Percentiles rank a stretch among this genome's conserved stretches.
Evolutionary conservation across 2,113 vertebrate genomes (phyloP).

Genomic region (Ciconia maguari): DNA sequence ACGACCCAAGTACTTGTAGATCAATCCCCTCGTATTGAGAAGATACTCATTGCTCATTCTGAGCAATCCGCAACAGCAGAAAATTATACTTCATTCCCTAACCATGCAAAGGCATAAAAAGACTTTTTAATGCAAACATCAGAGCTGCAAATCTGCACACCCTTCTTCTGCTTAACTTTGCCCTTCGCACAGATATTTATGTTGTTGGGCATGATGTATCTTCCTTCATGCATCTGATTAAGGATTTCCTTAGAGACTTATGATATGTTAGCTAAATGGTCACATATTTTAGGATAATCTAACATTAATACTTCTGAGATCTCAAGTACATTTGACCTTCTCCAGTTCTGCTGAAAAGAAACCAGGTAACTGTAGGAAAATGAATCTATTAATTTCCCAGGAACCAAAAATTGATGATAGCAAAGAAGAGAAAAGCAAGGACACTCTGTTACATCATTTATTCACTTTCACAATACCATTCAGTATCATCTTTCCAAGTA

Average conservation of each 20-base stretch:
- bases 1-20: not conserved
- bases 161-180: not conserved
- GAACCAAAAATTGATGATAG: slow-evolving; percentile 39
- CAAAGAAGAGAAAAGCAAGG: slow-evolving; percentile 35
- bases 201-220: not conserved
- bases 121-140: not conserved
- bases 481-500: slow-evolving; percentile 8
- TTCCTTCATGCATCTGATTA: slow-evolving; percentile 6
- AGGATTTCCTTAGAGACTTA: slow-evolving; percentile 1
- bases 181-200: not conserved
- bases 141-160: not conserved
- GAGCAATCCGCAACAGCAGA: not conserved
- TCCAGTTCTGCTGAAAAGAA: slow-evolving; percentile 30
- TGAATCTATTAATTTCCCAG: slow-evolving; percentile 4
- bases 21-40: not conserved
- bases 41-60: not conserved
- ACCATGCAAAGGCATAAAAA: not conserved
- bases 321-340: slow-evolving; percentile 37
- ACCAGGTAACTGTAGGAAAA: slow-evolving; percentile 32
- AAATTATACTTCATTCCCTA: not conserved
- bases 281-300: slow-evolving; percentile 40
- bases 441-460: slow-evolving; percentile 16
- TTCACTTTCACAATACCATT: slow-evolving; percentile 17
- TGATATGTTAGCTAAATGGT: not conserved
- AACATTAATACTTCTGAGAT: slow-evolving; percentile 32